Conservation (phyloP, 92 coral and sea anemone genomes). For the Pocillopora grandis region DNA sequence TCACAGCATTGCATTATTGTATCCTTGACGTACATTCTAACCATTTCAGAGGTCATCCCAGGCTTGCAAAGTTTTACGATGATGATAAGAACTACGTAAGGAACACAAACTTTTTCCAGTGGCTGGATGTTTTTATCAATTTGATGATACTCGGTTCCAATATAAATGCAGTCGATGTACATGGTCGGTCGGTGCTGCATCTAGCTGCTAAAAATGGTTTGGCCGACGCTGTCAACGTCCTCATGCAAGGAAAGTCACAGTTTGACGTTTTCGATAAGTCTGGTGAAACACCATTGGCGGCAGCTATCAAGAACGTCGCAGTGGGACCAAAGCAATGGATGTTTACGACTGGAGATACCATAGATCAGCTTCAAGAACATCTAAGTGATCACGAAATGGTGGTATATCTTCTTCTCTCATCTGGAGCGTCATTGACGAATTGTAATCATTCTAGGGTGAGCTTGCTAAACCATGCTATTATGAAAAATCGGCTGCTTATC, state of each 20-base stretch:
- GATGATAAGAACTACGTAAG: background rate
- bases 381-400: conserved; percentile 14
- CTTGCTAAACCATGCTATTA: conserved; percentile 3
- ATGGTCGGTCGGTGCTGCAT: conserved; percentile 68
- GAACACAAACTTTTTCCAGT: conserved; percentile 20
- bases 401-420: background rate
- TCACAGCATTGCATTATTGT: conserved; percentile 58
- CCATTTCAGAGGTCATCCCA: conserved; percentile 7
- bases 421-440: background rate
- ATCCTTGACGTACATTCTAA: conserved; percentile 5
- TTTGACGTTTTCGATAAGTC: conserved; percentile 20
- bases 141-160: background rate
- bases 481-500: conserved; percentile 6
- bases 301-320: conserved; percentile 38
- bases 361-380: background rate
- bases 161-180: conserved; percentile 23
- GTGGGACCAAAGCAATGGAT: background rate
- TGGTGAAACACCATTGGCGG: conserved; percentile 49
- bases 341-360: background rate
- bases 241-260: conserved; percentile 28
- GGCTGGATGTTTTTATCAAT: conserved; percentile 15
- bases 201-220: conserved; percentile 59
- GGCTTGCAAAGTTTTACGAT: background rate
- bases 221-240: conserved; percentile 46
- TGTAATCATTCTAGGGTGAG: background rate